Conservation (phyloP, 2,888 invertebrate genomes). For the Biston stratarius region DNA sequence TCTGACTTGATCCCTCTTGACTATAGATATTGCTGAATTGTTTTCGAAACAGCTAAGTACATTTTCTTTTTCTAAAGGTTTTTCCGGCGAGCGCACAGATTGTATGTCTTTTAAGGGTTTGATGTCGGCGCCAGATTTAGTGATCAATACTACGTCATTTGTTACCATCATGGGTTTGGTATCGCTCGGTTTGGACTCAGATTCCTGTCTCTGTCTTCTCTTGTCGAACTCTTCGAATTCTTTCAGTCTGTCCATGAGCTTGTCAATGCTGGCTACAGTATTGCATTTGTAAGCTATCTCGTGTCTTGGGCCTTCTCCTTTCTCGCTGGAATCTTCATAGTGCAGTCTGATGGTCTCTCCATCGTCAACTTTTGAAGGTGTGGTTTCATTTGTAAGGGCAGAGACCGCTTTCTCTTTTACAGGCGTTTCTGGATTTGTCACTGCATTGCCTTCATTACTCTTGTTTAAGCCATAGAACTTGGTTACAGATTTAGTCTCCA, state of each 20-base stretch:
- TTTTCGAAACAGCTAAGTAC: constrained; percentile 83
- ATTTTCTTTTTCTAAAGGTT: constrained; percentile 78
- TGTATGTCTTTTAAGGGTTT: constrained; percentile 81
- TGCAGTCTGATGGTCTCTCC: constrained; percentile 79
- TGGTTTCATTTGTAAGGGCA: constrained; percentile 64
- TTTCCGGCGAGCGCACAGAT: constrained; percentile 77
- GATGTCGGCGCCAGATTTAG: constrained; percentile 79
- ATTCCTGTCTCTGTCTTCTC: constrained; percentile 77
- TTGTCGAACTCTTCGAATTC: constrained; percentile 83
- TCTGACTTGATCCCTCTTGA: constrained; percentile 80
- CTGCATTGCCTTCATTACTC: constrained; percentile 67
- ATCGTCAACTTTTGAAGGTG: constrained; percentile 77
- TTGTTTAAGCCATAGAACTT: constrained; percentile 76
- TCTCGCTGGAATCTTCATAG: constrained; percentile 78
- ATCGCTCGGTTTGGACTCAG: constrained; percentile 72
- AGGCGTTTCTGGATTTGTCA: constrained; percentile 67
- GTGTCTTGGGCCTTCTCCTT: constrained; percentile 66
- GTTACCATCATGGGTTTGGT: constrained; percentile 78
- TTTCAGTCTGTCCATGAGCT: constrained; percentile 82
- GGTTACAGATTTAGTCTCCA: constrained; percentile 68
- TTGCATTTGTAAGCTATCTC: constrained; percentile 74
- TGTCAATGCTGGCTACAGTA: constrained; percentile 79
- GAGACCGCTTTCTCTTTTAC: constrained; percentile 70
- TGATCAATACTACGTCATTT: constrained; percentile 80
- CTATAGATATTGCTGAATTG: constrained; percentile 83